Evolutionary conservation across 1,140 invertebrate species (phyloP).

Genomic region (Leucophenga varia): DNA sequence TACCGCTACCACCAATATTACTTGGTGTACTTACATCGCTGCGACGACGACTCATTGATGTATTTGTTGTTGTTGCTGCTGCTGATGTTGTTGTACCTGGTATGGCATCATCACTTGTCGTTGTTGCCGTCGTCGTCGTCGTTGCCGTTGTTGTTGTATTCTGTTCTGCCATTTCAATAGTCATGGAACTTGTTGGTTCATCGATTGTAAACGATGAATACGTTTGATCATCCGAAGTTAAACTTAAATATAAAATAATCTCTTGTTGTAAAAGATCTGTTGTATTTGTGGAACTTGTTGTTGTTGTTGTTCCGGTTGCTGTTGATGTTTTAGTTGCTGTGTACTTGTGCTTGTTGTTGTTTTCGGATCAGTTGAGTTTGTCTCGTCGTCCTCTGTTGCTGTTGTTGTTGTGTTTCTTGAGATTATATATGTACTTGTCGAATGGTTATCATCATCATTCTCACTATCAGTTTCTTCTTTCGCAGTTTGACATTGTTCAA

Average conservation of each 20-base stretch:
- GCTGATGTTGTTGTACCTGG: slow-evolving; percentile 7
- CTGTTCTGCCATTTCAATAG: slow-evolving; percentile 44
- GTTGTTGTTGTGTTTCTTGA: slow-evolving; percentile 18
- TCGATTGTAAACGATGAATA: slow-evolving; percentile 42
- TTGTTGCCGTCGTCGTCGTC: slow-evolving; percentile 6
- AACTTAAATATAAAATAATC: slow-evolving; percentile 30
- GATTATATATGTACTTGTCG: slow-evolving; percentile 44
- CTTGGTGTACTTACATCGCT: slow-evolving; percentile 4
- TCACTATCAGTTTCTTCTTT: slow-evolving; percentile 1
- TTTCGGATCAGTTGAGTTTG: too few species aligned
- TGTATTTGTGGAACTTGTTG: slow-evolving; percentile 36
- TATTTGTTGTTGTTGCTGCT: slow-evolving; percentile 7
- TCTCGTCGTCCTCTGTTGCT: neutral
- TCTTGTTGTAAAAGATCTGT: slow-evolving; percentile 37
- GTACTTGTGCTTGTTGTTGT: slow-evolving; percentile 18
- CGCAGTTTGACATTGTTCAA: neutral
- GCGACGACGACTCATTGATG: too few species aligned
- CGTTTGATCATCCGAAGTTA: slow-evolving; percentile 36
- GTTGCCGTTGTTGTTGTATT: slow-evolving; percentile 23
- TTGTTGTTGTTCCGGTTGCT: slow-evolving; percentile 38
- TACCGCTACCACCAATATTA: slow-evolving; percentile 22
- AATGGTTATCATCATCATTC: slow-evolving; percentile 33
- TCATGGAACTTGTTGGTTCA: slow-evolving; percentile 46
- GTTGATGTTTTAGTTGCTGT: slow-evolving; percentile 19
- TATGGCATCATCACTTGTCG: slow-evolving; percentile 16